Percentiles rank a stretch among this genome's conserved stretches.
phyloP scores from a whole-genome alignment of 1,140 invertebrate species.

The Euwallacea similis region DNA sequence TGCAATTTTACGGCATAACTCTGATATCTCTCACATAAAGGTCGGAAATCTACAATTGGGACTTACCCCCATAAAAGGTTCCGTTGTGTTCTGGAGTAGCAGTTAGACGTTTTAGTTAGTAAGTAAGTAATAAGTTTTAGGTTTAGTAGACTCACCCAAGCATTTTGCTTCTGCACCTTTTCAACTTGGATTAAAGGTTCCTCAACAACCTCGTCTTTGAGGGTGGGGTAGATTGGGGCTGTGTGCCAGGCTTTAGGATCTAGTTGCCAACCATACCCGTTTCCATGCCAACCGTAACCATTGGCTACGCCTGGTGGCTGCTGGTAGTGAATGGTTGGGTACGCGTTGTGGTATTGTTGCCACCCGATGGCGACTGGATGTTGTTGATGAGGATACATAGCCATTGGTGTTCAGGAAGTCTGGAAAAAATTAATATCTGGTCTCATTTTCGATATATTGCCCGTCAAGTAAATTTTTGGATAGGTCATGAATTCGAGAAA shows the following conservation, averaged over 20 bases:
- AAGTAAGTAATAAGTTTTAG: neutral
- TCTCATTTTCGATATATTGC: too few relatives aligned
- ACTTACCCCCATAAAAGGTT: conserved; percentile 24
- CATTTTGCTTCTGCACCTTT: conserved; percentile 46
- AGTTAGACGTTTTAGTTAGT: too few relatives aligned
- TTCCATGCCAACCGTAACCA: conserved; percentile 53
- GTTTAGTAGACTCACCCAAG: conserved; percentile 43
- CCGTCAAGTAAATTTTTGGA: too few relatives aligned
- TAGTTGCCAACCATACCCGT: conserved; percentile 52
- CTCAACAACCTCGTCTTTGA: conserved; percentile 44
- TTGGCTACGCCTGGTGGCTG: conserved; percentile 50
- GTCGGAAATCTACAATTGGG: too few relatives aligned
- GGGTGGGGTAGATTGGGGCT: conserved; percentile 36
- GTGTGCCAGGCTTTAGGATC: conserved; percentile 48
- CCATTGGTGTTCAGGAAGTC: neutral
- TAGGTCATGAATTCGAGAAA: too few relatives aligned
- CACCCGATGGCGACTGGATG: conserved; percentile 33
- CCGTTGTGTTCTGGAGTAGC: conserved; percentile 12
- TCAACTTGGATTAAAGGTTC: conserved; percentile 44
- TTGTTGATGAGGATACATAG: conserved; percentile 23
- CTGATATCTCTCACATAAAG: too few relatives aligned
- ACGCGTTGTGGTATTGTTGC: conserved; percentile 51
- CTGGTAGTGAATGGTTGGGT: conserved; percentile 48
- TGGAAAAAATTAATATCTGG: too few relatives aligned
- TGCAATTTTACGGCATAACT: too few relatives aligned